Percentiles rank a stretch among this genome's conserved stretches.
Conservation (phyloP, 2,888 invertebrate species). For the Drosophila tanythrix region DNA sequence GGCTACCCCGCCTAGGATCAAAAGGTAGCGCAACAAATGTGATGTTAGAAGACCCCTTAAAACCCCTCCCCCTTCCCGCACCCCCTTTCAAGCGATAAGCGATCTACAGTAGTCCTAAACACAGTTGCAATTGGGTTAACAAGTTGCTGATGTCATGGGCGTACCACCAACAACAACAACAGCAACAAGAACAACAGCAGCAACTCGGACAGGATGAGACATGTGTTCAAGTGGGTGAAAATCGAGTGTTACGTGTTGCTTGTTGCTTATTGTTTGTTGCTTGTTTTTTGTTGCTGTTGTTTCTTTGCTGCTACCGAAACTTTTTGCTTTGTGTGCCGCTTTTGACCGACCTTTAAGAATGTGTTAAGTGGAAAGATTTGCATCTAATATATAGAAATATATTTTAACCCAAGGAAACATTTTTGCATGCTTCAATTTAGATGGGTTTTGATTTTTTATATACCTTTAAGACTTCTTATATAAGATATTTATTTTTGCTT, state of each 20-base stretch:
- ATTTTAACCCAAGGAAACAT: conserved; percentile 5
- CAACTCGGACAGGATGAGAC: conserved; percentile 23
- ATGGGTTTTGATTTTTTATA: neutral
- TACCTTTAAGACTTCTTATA: neutral
- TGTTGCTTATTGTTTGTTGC: neutral
- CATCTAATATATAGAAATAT: conserved; percentile 11
- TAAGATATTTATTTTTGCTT: neutral
- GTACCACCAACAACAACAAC: conserved; percentile 26
- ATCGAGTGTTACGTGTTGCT: conserved; percentile 36
- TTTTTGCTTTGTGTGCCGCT: conserved; percentile 13
- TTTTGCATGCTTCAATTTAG: conserved; percentile 9
- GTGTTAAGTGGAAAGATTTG: conserved; percentile 25
- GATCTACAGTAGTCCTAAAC: conserved; percentile 61
- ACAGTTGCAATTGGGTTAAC: conserved; percentile 74
- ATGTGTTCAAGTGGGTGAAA: conserved; percentile 53
- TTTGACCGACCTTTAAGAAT: conserved; percentile 26
- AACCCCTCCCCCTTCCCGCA: conserved; percentile 3
- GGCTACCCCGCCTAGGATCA: conserved; percentile 63
- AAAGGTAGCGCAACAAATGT: conserved; percentile 50
- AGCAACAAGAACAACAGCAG: too few relatives aligned
- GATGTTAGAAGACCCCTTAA: conserved; percentile 48
- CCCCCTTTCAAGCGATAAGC: conserved; percentile 42
- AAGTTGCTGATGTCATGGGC: conserved; percentile 76
- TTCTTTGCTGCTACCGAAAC: conserved; percentile 32
- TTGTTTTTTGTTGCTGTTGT: neutral